These are phyloP conservation scores for Hybos culiciformis DNA, from an alignment of 2,888 invertebrate species.

Conservation along the genomic window DNA sequence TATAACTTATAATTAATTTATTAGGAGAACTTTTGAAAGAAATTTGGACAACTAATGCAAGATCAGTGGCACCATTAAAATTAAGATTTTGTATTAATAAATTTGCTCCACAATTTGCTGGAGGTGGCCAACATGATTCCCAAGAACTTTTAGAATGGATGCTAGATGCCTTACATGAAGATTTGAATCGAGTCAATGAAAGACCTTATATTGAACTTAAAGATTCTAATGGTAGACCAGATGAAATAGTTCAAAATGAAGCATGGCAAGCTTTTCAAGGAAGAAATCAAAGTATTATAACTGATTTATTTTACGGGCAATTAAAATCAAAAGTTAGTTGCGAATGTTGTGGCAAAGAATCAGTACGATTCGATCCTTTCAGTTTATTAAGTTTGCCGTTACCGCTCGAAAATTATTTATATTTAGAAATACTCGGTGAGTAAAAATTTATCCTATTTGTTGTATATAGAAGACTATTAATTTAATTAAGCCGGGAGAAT, in stretches of 20 bases:
- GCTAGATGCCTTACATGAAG: conserved; percentile 83
- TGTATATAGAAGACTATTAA: too few species aligned
- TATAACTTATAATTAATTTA: neutral
- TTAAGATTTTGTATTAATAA: conserved; percentile 73
- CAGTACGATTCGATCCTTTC: conserved; percentile 84
- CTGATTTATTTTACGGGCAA: conserved; percentile 84
- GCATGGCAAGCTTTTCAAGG: conserved; percentile 75
- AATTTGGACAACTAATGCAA: conserved; percentile 65
- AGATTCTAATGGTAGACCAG: conserved; percentile 64
- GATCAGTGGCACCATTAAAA: conserved; percentile 77
- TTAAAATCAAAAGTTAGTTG: conserved; percentile 77
- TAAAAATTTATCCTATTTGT: too few species aligned
- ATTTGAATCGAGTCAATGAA: conserved; percentile 64
- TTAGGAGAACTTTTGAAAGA: neutral
- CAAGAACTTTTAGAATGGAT: conserved; percentile 86
- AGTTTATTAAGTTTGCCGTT: conserved; percentile 79
- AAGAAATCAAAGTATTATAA: conserved; percentile 75
- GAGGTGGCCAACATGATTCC: conserved; percentile 87
- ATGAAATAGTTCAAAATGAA: conserved; percentile 53
- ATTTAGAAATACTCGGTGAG: conserved; percentile 61
- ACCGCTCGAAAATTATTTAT: conserved; percentile 75
- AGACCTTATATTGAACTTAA: conserved; percentile 60
- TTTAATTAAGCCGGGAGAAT: too few species aligned
- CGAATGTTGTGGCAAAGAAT: conserved; percentile 66
- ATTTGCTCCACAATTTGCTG: conserved; percentile 72